phyloP scores from a whole-genome alignment of 2,797 vertebrate genomes.

The Thunnus albacares region DNA sequence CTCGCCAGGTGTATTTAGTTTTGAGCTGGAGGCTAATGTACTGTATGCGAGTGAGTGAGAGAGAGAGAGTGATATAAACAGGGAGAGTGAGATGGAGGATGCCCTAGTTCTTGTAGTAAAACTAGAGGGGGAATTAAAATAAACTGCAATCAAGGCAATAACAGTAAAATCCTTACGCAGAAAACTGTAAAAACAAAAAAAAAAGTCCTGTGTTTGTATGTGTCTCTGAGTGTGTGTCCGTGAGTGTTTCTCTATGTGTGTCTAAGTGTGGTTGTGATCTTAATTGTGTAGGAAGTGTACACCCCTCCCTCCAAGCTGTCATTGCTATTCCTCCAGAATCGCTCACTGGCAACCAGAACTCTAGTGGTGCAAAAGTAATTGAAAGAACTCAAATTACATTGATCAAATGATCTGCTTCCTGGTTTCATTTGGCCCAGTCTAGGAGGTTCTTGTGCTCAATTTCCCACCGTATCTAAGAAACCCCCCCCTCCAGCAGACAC shows the following conservation, averaged over 20 bases:
- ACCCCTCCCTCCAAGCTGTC: conserved; percentile 54
- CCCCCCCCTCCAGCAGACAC: conserved; percentile 59
- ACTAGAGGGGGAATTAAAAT: conserved; percentile 70
- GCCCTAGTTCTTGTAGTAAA: conserved; percentile 76
- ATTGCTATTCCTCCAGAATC: conserved; percentile 28
- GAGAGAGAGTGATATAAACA: not conserved
- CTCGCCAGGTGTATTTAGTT: conserved; percentile 82
- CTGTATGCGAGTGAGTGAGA: conserved; percentile 54
- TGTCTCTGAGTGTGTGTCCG: not conserved
- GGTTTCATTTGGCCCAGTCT: conserved; percentile 56
- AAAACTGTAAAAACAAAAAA: conserved; percentile 36
- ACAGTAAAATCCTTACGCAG: conserved; percentile 61
- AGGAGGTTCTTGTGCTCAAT: conserved; percentile 53
- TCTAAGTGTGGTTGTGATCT: conserved; percentile 34
- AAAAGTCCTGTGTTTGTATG: not conserved
- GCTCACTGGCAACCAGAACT: conserved; percentile 40
- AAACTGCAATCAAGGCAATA: conserved; percentile 72
- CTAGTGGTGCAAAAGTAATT: conserved; percentile 55
- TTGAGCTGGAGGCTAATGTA: conserved; percentile 69
- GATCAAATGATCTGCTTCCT: conserved; percentile 64
- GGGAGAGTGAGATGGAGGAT: conserved; percentile 40
- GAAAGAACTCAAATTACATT: conserved; percentile 59
- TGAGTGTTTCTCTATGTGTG: conserved; percentile 8
- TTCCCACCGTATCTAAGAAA: conserved; percentile 53
- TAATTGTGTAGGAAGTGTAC: conserved; percentile 59